Base-by-base conservation (phyloP, 2,113 vertebrate species). In the Leucopsar rothschildi region DNA sequence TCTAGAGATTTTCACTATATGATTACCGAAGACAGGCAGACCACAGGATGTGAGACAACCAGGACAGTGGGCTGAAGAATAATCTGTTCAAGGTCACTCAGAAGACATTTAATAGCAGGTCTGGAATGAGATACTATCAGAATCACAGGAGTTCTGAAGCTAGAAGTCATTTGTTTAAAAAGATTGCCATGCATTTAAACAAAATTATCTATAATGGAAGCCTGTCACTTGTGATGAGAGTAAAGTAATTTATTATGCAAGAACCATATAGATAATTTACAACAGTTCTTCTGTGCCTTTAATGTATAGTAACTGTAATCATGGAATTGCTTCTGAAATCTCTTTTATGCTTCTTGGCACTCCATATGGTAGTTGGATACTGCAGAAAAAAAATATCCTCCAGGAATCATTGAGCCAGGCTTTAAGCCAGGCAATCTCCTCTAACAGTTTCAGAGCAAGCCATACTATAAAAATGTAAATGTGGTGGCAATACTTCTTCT, bases 381-480 rank as follows among this genome's bases (percentile, higher is more conserved):
- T 33, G 78, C 91, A 88, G 82, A 79, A 66, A 79, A 66, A 92
- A 92, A 96, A 91, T 88, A 96, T 92, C 75, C 89, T 97, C 93
- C 91, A 96, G 90, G 92, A 96, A 96, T 97, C 93, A 94, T 89
- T 95, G 92, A 96, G 82, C 72, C 50, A 96, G 95, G 86, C 92
- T 95, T 88, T 66, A 93, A 95, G 95, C 94, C 96, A 97, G 90
- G 88, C 89, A 96, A 95, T 97, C 97, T 97, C 96, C 91, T 97
- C 96, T 97, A 97, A 93, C 88, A 89, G 85, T 96, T 97, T 96
- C 85, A 97, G 96, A 95, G 94, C 57, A 95, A 93, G 71, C 40
- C 71, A 86, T 95, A 96, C 95, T 96, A 97, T 97, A 96, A 97
- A 98, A 97, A 97, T 96, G 94, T 96, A 97, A 97, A 97, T 97